Conservation (phyloP, 2,113 vertebrate genomes). For the Nothobranchius furzeri region DNA sequence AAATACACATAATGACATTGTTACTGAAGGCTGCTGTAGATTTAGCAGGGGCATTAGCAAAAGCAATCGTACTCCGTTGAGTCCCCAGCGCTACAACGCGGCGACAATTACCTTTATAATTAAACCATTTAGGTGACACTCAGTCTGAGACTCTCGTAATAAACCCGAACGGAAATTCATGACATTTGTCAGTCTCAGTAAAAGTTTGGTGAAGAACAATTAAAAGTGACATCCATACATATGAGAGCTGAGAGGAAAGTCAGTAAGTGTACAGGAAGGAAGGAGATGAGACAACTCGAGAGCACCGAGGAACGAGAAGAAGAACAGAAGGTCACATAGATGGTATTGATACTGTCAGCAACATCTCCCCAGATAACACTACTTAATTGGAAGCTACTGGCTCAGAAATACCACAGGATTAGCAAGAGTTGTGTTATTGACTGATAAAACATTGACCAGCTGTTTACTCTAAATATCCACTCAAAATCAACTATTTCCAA, state of each 20-base stretch:
- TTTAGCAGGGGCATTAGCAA: slow-evolving; percentile 16
- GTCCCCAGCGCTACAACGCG: slow-evolving; percentile 2
- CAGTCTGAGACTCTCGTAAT: slow-evolving; percentile 4
- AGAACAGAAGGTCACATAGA: slow-evolving; percentile 57
- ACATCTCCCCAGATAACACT: slow-evolving; percentile 54
- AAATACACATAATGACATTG: slow-evolving; percentile 11
- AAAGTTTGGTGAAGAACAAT: slow-evolving; percentile 25
- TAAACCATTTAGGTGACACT: slow-evolving; percentile 28
- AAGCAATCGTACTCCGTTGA: slow-evolving; percentile 8
- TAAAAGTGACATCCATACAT: slow-evolving; percentile 35
- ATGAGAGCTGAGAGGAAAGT: slow-evolving; percentile 10
- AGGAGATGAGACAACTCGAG: slow-evolving; percentile 9
- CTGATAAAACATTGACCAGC: slow-evolving; percentile 52
- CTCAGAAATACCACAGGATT: slow-evolving; percentile 74
- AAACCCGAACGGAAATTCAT: slow-evolving; percentile 10
- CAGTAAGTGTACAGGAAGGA: slow-evolving; percentile 4
- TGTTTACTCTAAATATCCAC: slow-evolving; percentile 51
- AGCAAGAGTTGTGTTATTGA: slow-evolving; percentile 53
- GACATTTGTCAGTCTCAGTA: slow-evolving; percentile 8
- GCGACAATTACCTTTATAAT: slow-evolving; percentile 40
- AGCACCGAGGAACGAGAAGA: slow-evolving; percentile 28
- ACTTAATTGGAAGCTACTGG: slow-evolving; percentile 72
- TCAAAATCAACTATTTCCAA: slow-evolving; percentile 50
- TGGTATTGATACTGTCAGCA: slow-evolving; percentile 67
- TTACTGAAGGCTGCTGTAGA: slow-evolving; percentile 10